Evolutionary conservation across 1,140 invertebrate genomes (phyloP).

Genomic region (Gryllus bimaculatus): DNA sequence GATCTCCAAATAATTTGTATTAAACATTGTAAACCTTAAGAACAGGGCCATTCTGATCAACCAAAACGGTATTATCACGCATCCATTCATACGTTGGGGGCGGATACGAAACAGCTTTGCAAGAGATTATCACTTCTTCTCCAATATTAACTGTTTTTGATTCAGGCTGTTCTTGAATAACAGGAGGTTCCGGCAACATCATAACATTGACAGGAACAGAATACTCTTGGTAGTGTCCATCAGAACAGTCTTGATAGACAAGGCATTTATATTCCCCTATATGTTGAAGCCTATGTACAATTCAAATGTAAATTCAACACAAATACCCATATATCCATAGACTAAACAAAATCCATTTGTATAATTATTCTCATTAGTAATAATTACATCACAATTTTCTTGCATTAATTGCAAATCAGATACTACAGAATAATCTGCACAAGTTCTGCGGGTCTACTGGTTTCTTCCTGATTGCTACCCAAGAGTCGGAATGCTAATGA

Average conservation of each 20-base stretch:
- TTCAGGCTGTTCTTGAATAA: neutral
- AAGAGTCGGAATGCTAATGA: no score
- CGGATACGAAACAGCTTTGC: neutral
- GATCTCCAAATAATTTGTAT: no score
- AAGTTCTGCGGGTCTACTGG: no score
- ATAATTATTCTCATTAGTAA: no score
- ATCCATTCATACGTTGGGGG: neutral
- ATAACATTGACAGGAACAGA: neutral
- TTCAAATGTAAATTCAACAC: no score
- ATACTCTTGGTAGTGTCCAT: neutral
- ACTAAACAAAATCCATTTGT: no score
- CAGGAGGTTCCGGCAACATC: neutral
- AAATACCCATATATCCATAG: no score
- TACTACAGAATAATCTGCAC: no score
- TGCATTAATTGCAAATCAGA: no score
- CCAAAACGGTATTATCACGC: neutral
- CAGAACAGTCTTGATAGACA: neutral
- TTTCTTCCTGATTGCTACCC: no score
- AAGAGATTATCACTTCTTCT: neutral
- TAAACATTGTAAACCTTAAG: neutral
- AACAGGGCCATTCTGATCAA: neutral
- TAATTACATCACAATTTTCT: no score
- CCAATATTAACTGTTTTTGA: neutral
- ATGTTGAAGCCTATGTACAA: neutral
- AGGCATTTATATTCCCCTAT: neutral